phyloP scores from a whole-genome alignment of 2,797 vertebrate species.

The Sebastes diploproa region DNA sequence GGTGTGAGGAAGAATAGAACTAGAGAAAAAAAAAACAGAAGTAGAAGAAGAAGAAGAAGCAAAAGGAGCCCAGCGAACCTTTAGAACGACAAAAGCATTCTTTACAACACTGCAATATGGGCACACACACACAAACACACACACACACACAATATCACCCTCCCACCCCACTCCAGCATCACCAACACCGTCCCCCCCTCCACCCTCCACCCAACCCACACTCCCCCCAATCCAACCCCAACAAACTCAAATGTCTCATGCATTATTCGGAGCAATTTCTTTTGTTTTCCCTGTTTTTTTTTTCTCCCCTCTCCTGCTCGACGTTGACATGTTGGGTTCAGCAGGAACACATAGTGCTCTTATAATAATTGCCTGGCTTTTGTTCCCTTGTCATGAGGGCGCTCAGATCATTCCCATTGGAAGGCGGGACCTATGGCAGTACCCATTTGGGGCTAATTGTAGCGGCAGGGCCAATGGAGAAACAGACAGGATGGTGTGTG shows the following conservation, averaged over 20 bases:
- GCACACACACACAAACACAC: slow-evolving; percentile 44
- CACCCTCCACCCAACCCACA: slow-evolving; percentile 18
- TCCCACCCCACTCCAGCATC: not conserved
- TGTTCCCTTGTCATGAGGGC: slow-evolving; percentile 76
- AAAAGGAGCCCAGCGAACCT: slow-evolving; percentile 77
- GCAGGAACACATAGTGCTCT: slow-evolving; percentile 74
- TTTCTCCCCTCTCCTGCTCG: slow-evolving; percentile 23
- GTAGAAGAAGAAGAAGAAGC: slow-evolving; percentile 26
- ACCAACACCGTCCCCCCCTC: slow-evolving; percentile 13
- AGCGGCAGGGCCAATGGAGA: slow-evolving; percentile 53
- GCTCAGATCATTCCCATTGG: slow-evolving; percentile 74
- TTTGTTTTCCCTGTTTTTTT: slow-evolving; percentile 71
- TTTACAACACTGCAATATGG: slow-evolving; percentile 76
- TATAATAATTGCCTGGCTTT: slow-evolving; percentile 77
- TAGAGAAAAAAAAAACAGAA: slow-evolving; percentile 36
- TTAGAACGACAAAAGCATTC: slow-evolving; percentile 81
- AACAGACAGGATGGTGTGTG: slow-evolving; percentile 35
- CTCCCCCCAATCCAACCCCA: slow-evolving; percentile 44
- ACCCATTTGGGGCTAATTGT: slow-evolving; percentile 74
- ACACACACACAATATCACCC: slow-evolving; percentile 13
- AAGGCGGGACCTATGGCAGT: slow-evolving; percentile 54
- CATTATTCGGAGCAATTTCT: slow-evolving; percentile 80
- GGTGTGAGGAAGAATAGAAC: slow-evolving; percentile 82
- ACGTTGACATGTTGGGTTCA: slow-evolving; percentile 77
- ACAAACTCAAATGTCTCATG: slow-evolving; percentile 81